Evolutionary conservation across 1,140 invertebrate species (phyloP).

Genomic region (Charaxes varanes): DNA sequence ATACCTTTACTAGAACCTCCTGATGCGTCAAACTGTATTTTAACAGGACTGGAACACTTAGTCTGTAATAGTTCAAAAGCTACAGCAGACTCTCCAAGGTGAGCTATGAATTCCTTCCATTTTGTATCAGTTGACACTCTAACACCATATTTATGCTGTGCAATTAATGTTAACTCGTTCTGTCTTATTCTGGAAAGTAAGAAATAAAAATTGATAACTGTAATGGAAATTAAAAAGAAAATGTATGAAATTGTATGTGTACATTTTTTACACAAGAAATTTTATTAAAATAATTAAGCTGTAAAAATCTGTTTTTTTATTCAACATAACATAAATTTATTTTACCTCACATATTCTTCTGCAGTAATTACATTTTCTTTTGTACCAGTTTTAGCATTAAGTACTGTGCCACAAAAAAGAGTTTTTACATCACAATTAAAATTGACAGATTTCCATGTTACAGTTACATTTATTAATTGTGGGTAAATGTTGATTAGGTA

Average conservation of each 20-base stretch:
- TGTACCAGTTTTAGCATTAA: constrained; percentile 58
- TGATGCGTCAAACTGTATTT: constrained; percentile 55
- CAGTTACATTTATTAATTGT: constrained; percentile 36
- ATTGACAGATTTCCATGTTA: constrained; percentile 67
- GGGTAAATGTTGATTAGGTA: constrained; percentile 35
- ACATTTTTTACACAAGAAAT: too few species aligned
- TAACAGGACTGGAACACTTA: constrained; percentile 73
- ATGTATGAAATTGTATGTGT: too few species aligned
- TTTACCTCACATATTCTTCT: constrained; percentile 59
- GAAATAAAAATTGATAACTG: too few species aligned
- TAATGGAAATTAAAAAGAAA: too few species aligned
- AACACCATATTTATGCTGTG: constrained; percentile 77
- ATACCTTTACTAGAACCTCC: constrained; percentile 58
- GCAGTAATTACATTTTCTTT: constrained; percentile 63
- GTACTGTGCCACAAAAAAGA: constrained; percentile 68
- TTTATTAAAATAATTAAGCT: too few species aligned
- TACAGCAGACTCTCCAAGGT: constrained; percentile 77
- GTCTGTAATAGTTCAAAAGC: constrained; percentile 79
- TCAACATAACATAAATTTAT: too few species aligned
- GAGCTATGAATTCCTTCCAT: constrained; percentile 60
- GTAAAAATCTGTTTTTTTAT: too few species aligned
- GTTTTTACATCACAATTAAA: constrained; percentile 21
- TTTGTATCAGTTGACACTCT: constrained; percentile 57
- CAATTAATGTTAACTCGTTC: constrained; percentile 75
- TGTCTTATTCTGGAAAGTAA: constrained; percentile 71